These are phyloP conservation scores for Hyphantria cunea DNA, from an alignment of 1,140 invertebrate genomes.

Conservation along the genomic window DNA sequence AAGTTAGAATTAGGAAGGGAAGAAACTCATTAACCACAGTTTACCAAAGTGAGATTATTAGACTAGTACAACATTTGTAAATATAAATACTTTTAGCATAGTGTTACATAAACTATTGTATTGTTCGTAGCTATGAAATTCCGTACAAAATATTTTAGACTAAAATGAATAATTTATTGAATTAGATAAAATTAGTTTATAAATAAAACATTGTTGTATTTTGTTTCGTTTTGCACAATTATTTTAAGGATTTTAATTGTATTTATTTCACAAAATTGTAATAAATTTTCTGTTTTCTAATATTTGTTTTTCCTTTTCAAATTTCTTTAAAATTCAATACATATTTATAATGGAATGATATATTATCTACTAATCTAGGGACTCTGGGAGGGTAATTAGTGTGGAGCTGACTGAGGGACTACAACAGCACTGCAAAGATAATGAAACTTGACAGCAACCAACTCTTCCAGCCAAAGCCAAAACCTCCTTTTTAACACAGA, in stretches of 20 bases:
- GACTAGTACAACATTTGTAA: slow-evolving; percentile 42
- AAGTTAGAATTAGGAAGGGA: too few species aligned
- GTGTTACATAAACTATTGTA: slow-evolving; percentile 13
- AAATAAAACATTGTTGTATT: slow-evolving; percentile 66
- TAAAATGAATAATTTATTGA: slow-evolving; percentile 71
- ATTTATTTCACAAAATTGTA: slow-evolving; percentile 71
- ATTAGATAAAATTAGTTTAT: slow-evolving; percentile 50
- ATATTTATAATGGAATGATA: too few species aligned
- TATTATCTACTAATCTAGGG: too few species aligned
- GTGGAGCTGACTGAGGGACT: too few species aligned
- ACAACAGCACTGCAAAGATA: too few species aligned
- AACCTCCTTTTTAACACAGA: too few species aligned
- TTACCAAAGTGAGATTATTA: slow-evolving; percentile 83
- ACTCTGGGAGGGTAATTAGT: too few species aligned
- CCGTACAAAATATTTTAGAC: slow-evolving; percentile 77
- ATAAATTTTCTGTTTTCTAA: slow-evolving; percentile 74
- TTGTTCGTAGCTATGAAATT: slow-evolving; percentile 45
- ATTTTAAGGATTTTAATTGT: slow-evolving; percentile 65
- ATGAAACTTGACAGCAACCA: too few species aligned
- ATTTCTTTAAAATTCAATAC: too few species aligned
- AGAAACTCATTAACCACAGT: slow-evolving; percentile 77
- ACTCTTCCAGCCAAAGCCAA: too few species aligned
- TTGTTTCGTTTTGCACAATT: slow-evolving; percentile 72
- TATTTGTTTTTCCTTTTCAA: neutral
- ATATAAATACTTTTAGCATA: slow-evolving; percentile 46